Conservation (phyloP, 2,797 vertebrate genomes). For the Periparus ater region DNA sequence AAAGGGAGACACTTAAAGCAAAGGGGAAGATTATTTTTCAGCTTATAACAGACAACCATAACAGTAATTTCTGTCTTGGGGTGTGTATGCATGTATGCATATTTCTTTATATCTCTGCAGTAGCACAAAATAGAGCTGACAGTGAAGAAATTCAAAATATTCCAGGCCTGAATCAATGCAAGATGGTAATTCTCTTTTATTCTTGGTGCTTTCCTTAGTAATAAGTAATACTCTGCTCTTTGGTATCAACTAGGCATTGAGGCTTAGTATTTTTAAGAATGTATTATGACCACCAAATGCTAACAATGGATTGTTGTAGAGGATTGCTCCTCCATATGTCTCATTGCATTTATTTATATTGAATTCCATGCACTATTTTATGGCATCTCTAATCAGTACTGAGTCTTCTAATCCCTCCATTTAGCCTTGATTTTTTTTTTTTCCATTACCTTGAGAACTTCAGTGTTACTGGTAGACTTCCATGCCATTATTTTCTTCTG, state of each 20-base stretch:
- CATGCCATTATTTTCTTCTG: not conserved
- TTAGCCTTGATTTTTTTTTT: not conserved
- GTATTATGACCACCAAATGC: not conserved
- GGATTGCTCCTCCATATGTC: not conserved
- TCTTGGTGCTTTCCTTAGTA: not conserved
- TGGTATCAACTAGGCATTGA: not conserved
- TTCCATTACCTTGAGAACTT: not conserved
- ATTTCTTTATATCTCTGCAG: not conserved
- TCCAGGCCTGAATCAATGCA: not conserved
- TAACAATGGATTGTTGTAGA: not conserved
- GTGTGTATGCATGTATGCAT: rapidly evolving
- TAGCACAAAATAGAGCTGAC: not conserved
- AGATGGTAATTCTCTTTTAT: not conserved
- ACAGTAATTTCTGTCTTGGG: not conserved
- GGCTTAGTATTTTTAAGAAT: not conserved
- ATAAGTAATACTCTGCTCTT: not conserved
- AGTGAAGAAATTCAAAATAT: not conserved
- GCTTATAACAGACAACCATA: not conserved
- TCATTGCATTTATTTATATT: not conserved
- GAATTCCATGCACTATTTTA: not conserved
- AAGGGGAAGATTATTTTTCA: not conserved
- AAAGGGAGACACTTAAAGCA: not conserved
- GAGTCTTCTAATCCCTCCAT: not conserved
- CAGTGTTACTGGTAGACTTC: not conserved
- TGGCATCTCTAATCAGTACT: not conserved